These are phyloP conservation scores for Nothocercus julius DNA, from an alignment of 2,113 vertebrate genomes.

Conservation along the genomic window DNA sequence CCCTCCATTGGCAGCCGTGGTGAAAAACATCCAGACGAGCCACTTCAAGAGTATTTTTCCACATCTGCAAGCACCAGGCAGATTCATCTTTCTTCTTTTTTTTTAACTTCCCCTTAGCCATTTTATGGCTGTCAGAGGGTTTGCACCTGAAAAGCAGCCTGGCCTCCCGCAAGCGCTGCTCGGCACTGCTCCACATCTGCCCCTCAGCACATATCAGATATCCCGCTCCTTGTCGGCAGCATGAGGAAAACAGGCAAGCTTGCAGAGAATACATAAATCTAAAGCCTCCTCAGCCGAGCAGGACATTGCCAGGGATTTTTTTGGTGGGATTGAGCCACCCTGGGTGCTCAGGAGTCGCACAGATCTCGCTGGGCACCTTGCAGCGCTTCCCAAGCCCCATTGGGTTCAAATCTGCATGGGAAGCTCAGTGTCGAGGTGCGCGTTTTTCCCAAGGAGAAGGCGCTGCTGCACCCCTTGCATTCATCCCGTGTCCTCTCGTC, in stretches of 20 bases:
- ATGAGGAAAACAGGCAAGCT: constrained; percentile 69
- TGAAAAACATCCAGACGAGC: constrained; percentile 38
- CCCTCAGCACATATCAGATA: constrained; percentile 68
- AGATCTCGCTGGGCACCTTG: background rate
- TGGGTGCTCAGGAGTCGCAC: background rate
- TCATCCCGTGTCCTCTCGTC: background rate
- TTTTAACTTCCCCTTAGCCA: background rate
- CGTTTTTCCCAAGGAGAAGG: background rate
- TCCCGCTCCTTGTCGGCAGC: constrained; percentile 68
- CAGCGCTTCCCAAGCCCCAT: background rate
- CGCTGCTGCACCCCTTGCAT: background rate
- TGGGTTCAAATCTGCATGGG: background rate
- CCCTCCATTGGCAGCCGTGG: background rate
- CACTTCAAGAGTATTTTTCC: constrained; percentile 58
- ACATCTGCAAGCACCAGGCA: constrained; percentile 51
- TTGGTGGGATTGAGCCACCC: background rate
- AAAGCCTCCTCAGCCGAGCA: constrained; percentile 41
- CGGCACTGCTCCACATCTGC: constrained; percentile 53
- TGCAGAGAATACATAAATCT: constrained; percentile 68
- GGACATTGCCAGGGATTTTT: constrained; percentile 9
- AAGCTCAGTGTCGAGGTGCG: background rate
- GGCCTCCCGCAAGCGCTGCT: constrained; percentile 50
- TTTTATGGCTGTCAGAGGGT: constrained; percentile 64
- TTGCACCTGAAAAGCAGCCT: constrained; percentile 68
- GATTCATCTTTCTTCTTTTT: constrained; percentile 64